Percentiles rank a stretch among this genome's conserved stretches.
Conservation (phyloP, 2,888 invertebrate genomes). For the Aleiodes leptofemur region DNA sequence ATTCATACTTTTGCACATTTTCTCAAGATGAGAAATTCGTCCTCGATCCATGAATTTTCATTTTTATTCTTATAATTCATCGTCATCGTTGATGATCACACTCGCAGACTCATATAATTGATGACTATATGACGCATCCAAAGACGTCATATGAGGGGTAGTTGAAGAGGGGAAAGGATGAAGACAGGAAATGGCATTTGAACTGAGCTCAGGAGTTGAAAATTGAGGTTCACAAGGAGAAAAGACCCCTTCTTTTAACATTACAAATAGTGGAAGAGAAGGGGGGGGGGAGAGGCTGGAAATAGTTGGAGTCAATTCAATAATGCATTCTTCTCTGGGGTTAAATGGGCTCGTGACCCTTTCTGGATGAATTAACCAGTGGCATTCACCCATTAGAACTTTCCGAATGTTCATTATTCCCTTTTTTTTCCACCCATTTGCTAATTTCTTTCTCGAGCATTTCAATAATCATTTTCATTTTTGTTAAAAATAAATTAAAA, state of each 20-base stretch:
- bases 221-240: background rate
- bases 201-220: constrained; percentile 8
- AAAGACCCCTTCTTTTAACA: background rate
- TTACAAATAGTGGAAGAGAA: background rate
- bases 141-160: background rate
- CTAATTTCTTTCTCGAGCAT: background rate
- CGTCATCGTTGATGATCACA: constrained; percentile 3
- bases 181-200: constrained; percentile 29
- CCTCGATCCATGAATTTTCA: too few species aligned
- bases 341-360: constrained; percentile 25
- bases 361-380: constrained; percentile 11
- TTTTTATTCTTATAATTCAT: background rate
- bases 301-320: constrained; percentile 20
- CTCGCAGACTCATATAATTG: constrained; percentile 6
- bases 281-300: background rate
- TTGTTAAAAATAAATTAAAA: too few species aligned
- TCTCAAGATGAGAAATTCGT: too few species aligned
- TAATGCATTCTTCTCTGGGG: constrained; percentile 15
- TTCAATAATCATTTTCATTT: background rate
- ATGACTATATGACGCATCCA: background rate
- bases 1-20: too few species aligned
- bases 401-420: constrained; percentile 4
- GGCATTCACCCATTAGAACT: constrained; percentile 5
- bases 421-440: background rate
- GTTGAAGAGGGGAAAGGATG: background rate